Percentiles rank a stretch among this genome's conserved stretches.
Evolutionary conservation across 2,888 invertebrate species (phyloP).

Genomic region (Phyllotreta cruciferae): DNA sequence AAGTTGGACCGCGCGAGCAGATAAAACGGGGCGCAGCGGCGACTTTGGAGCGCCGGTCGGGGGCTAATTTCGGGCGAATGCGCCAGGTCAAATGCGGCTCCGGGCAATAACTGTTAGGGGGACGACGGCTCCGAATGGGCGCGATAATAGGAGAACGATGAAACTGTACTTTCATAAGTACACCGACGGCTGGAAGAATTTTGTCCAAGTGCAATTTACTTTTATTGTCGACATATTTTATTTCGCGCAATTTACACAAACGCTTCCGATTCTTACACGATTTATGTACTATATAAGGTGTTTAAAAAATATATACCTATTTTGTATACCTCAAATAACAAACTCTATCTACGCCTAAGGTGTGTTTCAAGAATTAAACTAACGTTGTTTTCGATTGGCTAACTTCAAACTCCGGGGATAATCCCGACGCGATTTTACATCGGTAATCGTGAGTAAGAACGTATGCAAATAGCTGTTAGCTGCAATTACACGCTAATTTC

Average conservation of each 20-base stretch:
- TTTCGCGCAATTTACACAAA: neutral
- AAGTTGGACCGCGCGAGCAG: conserved; percentile 27
- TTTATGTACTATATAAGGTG: conserved; percentile 9
- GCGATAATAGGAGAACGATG: conserved; percentile 38
- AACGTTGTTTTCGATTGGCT: conserved; percentile 27
- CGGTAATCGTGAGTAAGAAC: conserved; percentile 30
- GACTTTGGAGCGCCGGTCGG: conserved; percentile 27
- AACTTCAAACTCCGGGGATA: conserved; percentile 29
- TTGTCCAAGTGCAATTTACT: too few relatives aligned
- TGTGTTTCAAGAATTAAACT: conserved; percentile 15
- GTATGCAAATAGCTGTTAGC: conserved; percentile 26
- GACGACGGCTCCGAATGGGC: conserved; percentile 35
- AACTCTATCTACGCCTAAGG: neutral
- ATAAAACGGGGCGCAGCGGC: conserved; percentile 30
- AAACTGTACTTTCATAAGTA: conserved; percentile 28
- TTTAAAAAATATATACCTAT: neutral
- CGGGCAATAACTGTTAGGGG: conserved; percentile 34
- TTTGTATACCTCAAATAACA: neutral
- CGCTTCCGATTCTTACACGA: neutral
- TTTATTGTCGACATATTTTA: too few relatives aligned
- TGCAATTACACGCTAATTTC: conserved; percentile 19
- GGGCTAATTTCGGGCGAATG: conserved; percentile 37
- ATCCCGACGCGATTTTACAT: conserved; percentile 26
- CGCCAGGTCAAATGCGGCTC: conserved; percentile 34
- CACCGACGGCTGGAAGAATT: too few relatives aligned